phyloP scores from a whole-genome alignment of 2,888 invertebrate genomes.

The Rhodophaea formosa region DNA sequence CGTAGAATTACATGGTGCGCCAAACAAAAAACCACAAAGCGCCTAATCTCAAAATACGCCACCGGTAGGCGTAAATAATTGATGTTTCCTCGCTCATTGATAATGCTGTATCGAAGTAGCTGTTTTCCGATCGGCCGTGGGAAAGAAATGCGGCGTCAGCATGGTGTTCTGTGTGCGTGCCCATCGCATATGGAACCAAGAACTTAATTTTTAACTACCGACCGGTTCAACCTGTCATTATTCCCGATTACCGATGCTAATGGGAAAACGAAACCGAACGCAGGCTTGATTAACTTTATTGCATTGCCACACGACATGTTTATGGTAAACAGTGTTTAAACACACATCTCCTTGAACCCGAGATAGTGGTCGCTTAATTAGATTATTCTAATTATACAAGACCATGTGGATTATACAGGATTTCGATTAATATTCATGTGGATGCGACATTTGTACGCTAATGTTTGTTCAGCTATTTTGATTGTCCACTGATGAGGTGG shows the following conservation, averaged over 20 bases:
- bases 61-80: slow-evolving; percentile 40
- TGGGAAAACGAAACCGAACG: slow-evolving; percentile 36
- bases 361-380: slow-evolving; percentile 23
- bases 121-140: slow-evolving; percentile 64
- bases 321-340: slow-evolving; percentile 35
- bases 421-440: slow-evolving; percentile 19
- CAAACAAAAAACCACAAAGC: no score
- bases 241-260: slow-evolving; percentile 50
- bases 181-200: slow-evolving; percentile 55
- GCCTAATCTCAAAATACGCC: no score
- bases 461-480: slow-evolving; percentile 12
- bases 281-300: slow-evolving; percentile 42
- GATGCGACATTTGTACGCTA: slow-evolving; percentile 9
- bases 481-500: slow-evolving; percentile 9
- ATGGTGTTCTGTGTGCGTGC: slow-evolving; percentile 29
- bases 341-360: slow-evolving; percentile 33
- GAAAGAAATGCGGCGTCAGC: slow-evolving; percentile 56
- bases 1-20: no score
- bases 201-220: slow-evolving; percentile 57
- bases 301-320: slow-evolving; percentile 50
- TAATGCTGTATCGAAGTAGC: slow-evolving; percentile 46
- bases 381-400: slow-evolving; percentile 17
- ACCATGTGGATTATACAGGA: slow-evolving; percentile 21
- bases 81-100: slow-evolving; percentile 49
- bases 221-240: slow-evolving; percentile 56